Evolutionary conservation across 2,888 invertebrate species (phyloP), one percentile per base, ranked within the genome.

Genomic region (Machimus atricapillus): DNA sequence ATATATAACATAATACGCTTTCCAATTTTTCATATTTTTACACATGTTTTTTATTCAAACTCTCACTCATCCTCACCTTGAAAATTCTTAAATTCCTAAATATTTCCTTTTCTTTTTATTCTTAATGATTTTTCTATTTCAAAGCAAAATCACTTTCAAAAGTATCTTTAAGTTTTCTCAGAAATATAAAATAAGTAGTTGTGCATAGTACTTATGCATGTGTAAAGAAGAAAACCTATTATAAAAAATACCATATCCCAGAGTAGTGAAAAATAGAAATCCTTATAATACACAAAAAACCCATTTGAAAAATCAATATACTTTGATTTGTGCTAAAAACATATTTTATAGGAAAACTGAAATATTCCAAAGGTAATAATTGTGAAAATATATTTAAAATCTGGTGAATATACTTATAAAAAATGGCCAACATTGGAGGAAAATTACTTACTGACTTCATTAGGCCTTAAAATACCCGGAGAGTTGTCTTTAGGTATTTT

Each of bases 391-490:
- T n/a, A 52, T 6, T 52, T 52, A 23, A 66, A 66, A 66, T 40
- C 14, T 27, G 66, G 66, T 66, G 66, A 27, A 1, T 2, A 66
- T 58, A n/a, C n/a, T n/a, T n/a, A 66, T 66, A 4, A 6, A 66
- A 27, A 23, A 66, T 23, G 6, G 19, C 23, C 2, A 66, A 19
- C 3, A 9, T 66, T 66, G 66, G 23, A 27, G 0, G 0, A 12
- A 12, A 23, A 27, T 23, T 56, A 92, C 93, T 92, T 93, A 94
- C 94, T 92, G 91, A 93, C 93, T 93, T 94, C 94, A 94, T 95
- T 95, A 90, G 95, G 95, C 90, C 94, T 94, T 89, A 94, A 93
- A 90, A 93, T 92, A 56, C 91, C 90, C 2, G 95, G 94, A 88
- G 94, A 94, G 87, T 89, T 89, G 89, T 91, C 90, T 89, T 90